These are phyloP conservation scores for Meloidogyne hapla DNA, from an alignment of 1,140 invertebrate genomes.

Conservation along the genomic window DNA sequence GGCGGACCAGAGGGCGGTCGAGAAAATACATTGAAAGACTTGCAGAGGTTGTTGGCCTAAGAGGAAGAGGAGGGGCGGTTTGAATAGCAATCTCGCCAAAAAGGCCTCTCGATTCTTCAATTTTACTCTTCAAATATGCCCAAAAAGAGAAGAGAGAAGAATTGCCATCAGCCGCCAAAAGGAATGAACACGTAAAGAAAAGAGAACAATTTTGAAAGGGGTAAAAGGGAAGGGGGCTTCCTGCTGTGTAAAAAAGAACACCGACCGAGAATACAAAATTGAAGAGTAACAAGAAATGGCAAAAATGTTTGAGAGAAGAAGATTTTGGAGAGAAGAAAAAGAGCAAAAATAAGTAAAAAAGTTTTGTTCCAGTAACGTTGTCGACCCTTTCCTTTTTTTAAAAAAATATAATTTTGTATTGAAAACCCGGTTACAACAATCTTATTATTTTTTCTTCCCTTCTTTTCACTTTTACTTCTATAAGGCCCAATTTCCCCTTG, in stretches of 20 bases:
- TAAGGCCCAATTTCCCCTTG: background rate
- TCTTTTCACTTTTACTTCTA: background rate
- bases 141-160: background rate
- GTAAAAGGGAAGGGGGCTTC: background rate
- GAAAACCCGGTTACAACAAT: background rate
- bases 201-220: background rate
- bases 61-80: background rate
- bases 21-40: background rate
- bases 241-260: conserved; percentile 4
- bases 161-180: conserved; percentile 2
- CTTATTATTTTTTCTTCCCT: background rate
- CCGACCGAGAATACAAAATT: conserved; percentile 2
- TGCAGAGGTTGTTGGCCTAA: background rate
- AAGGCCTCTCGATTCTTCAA: background rate
- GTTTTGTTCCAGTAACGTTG: background rate
- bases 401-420: background rate
- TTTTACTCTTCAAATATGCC: background rate
- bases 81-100: background rate
- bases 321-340: background rate
- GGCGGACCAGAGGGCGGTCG: background rate
- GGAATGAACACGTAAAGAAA: background rate
- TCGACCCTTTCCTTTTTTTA: background rate
- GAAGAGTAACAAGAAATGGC: background rate
- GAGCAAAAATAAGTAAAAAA: background rate
- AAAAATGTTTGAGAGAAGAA: background rate